These are phyloP conservation scores for Campoletis raptor DNA, from an alignment of 2,888 invertebrate species.

Conservation along the genomic window DNA sequence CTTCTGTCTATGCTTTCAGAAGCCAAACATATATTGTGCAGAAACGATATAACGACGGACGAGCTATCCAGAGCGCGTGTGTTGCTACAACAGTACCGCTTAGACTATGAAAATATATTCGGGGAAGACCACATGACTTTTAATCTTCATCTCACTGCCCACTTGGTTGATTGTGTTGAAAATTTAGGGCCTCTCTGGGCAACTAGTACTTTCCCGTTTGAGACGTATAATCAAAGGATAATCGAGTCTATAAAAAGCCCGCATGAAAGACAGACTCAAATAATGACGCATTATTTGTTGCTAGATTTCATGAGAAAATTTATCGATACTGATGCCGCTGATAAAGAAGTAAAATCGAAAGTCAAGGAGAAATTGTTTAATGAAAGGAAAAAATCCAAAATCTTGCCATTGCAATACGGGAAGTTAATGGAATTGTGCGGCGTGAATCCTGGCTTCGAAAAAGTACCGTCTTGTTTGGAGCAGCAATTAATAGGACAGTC, in stretches of 20 bases:
- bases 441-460: not conserved
- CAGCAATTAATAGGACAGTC: not conserved
- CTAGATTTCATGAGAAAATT: constrained; percentile 2
- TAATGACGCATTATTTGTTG: constrained; percentile 15
- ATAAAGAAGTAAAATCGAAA: not conserved
- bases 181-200: constrained; percentile 19
- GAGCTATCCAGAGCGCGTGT: not conserved
- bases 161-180: constrained; percentile 26
- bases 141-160: constrained; percentile 21
- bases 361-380: not conserved
- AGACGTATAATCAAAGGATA: constrained; percentile 10
- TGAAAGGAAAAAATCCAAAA: not conserved
- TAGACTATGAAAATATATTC: constrained; percentile 8
- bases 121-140: constrained; percentile 7
- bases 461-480: constrained; percentile 15
- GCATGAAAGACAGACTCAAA: constrained; percentile 12
- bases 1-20: constrained; percentile 8
- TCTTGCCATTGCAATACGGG: not conserved
- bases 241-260: constrained; percentile 12
- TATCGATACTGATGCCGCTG: not conserved
- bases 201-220: constrained; percentile 9
- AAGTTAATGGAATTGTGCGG: constrained; percentile 3
- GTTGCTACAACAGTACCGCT: constrained; percentile 1
- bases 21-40: not conserved
- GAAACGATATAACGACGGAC: constrained; percentile 2